Evolutionary conservation across 2,888 invertebrate genomes (phyloP).

Genomic region (Bhutanitis thaidina): DNA sequence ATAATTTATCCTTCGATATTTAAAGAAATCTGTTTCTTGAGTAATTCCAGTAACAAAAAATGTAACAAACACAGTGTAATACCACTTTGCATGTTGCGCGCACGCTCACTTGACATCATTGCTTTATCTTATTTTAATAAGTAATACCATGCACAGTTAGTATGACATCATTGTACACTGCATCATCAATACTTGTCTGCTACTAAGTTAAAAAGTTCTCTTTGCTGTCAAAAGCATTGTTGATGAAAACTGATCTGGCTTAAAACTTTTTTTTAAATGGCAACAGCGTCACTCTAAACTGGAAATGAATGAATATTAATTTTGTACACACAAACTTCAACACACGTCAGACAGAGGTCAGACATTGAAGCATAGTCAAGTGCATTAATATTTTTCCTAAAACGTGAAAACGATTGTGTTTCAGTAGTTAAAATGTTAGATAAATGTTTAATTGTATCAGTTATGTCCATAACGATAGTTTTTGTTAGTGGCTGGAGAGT

Average conservation of each 20-base stretch:
- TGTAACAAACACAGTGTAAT: no score
- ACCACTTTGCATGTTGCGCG: background rate
- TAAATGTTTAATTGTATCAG: conserved; percentile 20
- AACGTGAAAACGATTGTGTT: conserved; percentile 18
- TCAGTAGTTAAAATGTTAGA: conserved; percentile 23
- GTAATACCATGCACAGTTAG: background rate
- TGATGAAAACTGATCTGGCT: background rate
- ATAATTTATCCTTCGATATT: no score
- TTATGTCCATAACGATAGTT: conserved; percentile 13
- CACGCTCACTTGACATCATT: background rate
- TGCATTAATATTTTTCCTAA: conserved; percentile 31
- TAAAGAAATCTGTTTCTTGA: no score
- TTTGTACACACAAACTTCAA: conserved; percentile 4
- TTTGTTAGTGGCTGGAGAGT: conserved; percentile 32
- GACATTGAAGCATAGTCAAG: conserved; percentile 36
- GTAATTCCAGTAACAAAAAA: no score
- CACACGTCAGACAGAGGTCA: conserved; percentile 27
- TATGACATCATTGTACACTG: conserved; percentile 1
- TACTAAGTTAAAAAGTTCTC: background rate
- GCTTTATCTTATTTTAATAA: background rate
- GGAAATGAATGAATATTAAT: conserved; percentile 24
- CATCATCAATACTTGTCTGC: background rate
- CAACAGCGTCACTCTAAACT: conserved; percentile 17
- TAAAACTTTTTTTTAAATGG: conserved; percentile 28
- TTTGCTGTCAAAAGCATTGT: background rate